phyloP scores from a whole-genome alignment of 2,797 vertebrate species.

The Acipenser transmontanus region DNA sequence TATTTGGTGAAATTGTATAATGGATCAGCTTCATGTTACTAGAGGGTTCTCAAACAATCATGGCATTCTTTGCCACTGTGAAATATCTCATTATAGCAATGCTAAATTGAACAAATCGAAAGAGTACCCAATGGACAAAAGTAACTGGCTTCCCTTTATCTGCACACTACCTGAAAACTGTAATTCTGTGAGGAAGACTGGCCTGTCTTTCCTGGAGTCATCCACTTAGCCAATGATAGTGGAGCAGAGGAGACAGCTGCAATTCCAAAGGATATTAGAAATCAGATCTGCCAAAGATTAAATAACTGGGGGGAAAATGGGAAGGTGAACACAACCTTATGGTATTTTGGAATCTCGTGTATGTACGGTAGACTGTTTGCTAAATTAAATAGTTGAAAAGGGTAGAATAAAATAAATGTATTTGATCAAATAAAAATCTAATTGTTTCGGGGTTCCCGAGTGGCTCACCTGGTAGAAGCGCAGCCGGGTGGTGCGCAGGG shows the following conservation, averaged over 20 bases:
- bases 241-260: conserved; percentile 18
- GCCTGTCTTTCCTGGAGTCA: conserved; percentile 16
- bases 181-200: neutral
- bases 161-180: conserved; percentile 14
- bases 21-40: too few relatives aligned
- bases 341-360: conserved; percentile 8
- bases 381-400: conserved; percentile 35
- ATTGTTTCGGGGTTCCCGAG: neutral
- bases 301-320: conserved; percentile 30
- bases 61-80: conserved; percentile 12
- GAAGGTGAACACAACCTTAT: conserved; percentile 46
- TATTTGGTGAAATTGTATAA: too few relatives aligned
- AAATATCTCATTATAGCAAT: conserved; percentile 30
- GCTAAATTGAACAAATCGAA: conserved; percentile 25
- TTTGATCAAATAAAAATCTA: conserved; percentile 42
- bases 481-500: too few relatives aligned
- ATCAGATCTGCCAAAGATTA: conserved; percentile 56
- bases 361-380: neutral
- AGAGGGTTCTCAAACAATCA: neutral
- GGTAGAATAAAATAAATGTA: conserved; percentile 49
- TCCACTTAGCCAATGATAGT: conserved; percentile 22
- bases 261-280: conserved; percentile 55
- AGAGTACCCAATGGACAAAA: conserved; percentile 26
- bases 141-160: conserved; percentile 20
- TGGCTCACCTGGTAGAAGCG: too few relatives aligned